A percentile compares a stretch with the other conserved stretches of the same genome.
phyloP scores from a whole-genome alignment of 2,888 invertebrate species.

The Elmis aenea region DNA sequence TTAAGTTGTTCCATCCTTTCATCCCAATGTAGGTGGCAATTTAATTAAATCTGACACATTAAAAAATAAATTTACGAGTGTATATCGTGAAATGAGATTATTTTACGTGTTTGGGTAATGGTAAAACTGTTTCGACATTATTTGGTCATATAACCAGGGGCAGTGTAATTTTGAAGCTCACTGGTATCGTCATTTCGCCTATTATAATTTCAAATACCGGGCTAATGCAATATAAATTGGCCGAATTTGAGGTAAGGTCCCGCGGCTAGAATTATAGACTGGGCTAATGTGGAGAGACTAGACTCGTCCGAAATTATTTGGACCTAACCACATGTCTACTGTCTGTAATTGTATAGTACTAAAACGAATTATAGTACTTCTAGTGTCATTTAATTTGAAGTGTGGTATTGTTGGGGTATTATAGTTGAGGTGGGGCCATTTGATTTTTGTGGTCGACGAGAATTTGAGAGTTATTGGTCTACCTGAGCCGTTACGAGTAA shows the following conservation, averaged over 20 bases:
- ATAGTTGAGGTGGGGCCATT: conserved; percentile 13
- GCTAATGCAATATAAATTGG: conserved; percentile 35
- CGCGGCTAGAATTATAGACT: conserved; percentile 33
- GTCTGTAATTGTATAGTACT: conserved; percentile 17
- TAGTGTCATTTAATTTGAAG: conserved; percentile 35
- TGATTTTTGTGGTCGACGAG: conserved; percentile 23
- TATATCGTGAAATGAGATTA: too few relatives aligned
- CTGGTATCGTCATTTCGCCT: conserved; percentile 19
- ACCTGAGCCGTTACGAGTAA: too few relatives aligned
- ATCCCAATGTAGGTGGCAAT: too few relatives aligned
- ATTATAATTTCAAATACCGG: conserved; percentile 29
- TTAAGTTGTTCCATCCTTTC: too few relatives aligned
- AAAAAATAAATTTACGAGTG: too few relatives aligned
- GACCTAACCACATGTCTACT: conserved; percentile 20
- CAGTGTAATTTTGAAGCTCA: conserved; percentile 13
- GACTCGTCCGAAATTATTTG: conserved; percentile 23
- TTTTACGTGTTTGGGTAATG: too few relatives aligned
- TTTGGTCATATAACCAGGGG: too few relatives aligned
- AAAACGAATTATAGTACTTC: conserved; percentile 32
- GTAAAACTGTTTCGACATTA: too few relatives aligned
- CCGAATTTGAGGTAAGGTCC: conserved; percentile 20
- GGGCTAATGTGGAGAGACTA: conserved; percentile 26
- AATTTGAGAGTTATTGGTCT: conserved; percentile 24
- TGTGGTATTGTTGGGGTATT: conserved; percentile 12
- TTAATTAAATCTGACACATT: too few relatives aligned